Evolutionary conservation across 2,888 invertebrate species (phyloP).

Genomic region (Calameuta idolon): DNA sequence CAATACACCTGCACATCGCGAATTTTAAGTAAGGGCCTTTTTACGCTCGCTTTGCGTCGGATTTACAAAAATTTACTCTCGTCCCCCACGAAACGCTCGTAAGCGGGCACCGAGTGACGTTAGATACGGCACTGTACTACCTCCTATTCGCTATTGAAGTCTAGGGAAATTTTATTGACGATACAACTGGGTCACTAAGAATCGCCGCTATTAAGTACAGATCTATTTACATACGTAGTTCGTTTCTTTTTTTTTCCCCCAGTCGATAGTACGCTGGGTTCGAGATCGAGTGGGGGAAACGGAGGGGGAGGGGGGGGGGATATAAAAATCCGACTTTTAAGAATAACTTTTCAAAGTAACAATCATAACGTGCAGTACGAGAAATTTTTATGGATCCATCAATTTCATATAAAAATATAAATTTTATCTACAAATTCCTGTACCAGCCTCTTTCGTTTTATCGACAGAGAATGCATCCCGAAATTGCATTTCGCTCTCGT

Average conservation of each 20-base stretch:
- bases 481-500: neutral
- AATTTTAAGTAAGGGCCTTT: conserved; percentile 2
- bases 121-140: neutral
- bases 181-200: neutral
- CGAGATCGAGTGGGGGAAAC: too few relatives aligned
- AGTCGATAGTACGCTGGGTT: neutral
- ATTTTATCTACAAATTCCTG: neutral
- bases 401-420: neutral
- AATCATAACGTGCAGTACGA: too few relatives aligned
- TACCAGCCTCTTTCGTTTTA: neutral
- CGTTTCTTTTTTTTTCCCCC: neutral
- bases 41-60: neutral
- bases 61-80: neutral
- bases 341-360: neutral
- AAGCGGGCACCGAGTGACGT: neutral
- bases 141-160: neutral
- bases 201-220: neutral
- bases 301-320: too few relatives aligned
- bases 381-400: too few relatives aligned
- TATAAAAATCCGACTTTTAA: neutral
- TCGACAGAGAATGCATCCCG: neutral
- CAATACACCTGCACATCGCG: neutral
- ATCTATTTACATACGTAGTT: neutral
- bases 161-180: neutral
- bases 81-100: neutral